These are phyloP conservation scores for Hermetia illucens DNA, from an alignment of 1,140 invertebrate species.

Conservation along the genomic window DNA sequence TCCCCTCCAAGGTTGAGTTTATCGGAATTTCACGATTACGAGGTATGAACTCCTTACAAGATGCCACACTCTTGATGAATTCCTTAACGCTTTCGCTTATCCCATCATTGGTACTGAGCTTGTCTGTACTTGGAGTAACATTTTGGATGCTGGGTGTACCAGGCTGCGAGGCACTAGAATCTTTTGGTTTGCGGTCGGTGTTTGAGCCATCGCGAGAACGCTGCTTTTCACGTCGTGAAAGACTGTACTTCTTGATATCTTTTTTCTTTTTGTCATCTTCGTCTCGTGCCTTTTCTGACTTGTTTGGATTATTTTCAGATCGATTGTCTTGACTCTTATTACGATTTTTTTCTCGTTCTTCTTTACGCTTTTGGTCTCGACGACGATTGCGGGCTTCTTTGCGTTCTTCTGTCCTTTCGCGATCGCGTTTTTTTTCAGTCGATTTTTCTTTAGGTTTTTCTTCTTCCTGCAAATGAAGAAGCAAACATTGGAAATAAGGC, in stretches of 20 bases:
- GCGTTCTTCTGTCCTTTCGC: not conserved
- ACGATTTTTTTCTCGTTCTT: constrained; percentile 13
- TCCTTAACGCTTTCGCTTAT: constrained; percentile 8
- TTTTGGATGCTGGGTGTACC: too few relatives aligned
- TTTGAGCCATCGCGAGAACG: constrained; percentile 6
- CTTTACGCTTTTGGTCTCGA: constrained; percentile 19
- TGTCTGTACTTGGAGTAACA: too few relatives aligned
- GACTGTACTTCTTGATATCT: constrained; percentile 9
- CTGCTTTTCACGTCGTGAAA: constrained; percentile 3
- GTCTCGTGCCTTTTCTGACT: constrained; percentile 3
- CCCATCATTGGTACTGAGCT: too few relatives aligned
- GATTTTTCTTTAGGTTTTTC: constrained; percentile 1
- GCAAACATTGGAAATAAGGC: too few relatives aligned
- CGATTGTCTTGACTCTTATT: constrained; percentile 7
- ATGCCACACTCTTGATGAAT: constrained; percentile 7
- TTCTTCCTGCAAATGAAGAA: not conserved
- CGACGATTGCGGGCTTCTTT: not conserved
- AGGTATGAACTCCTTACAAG: constrained; percentile 2
- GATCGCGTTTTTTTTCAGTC: not conserved
- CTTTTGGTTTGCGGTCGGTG: too few relatives aligned
- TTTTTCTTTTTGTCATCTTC: constrained; percentile 10
- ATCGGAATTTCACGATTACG: not conserved
- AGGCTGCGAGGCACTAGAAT: too few relatives aligned
- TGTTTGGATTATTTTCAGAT: constrained; percentile 4
- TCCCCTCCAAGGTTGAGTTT: not conserved